Evolutionary conservation across 2,797 vertebrate genomes (phyloP).

Genomic region (Champsocephalus gunnari): DNA sequence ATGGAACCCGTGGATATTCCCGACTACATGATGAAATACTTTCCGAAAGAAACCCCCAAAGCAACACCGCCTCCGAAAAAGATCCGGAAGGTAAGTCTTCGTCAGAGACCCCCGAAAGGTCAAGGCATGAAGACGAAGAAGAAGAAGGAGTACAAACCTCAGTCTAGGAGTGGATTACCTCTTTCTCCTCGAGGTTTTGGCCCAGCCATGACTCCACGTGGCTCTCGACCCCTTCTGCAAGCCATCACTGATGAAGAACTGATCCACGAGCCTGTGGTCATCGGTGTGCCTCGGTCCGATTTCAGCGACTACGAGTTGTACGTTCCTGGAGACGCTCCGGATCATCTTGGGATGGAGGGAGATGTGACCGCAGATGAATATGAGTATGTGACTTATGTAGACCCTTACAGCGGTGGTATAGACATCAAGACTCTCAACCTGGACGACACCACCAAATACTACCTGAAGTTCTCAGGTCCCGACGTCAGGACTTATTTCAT

Average conservation of each 20-base stretch:
- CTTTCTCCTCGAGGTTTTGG: constrained; percentile 78
- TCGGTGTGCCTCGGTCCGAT: constrained; percentile 88
- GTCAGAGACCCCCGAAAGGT: constrained; percentile 71
- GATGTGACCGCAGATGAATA: constrained; percentile 77
- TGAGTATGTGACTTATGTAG: constrained; percentile 86
- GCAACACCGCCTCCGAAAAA: constrained; percentile 49
- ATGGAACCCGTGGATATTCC: constrained; percentile 67
- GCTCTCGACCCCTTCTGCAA: constrained; percentile 61
- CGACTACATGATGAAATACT: constrained; percentile 80
- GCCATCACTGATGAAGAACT: constrained; percentile 66
- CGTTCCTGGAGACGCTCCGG: constrained; percentile 65
- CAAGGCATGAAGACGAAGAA: constrained; percentile 82
- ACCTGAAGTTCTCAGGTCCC: constrained; percentile 82
- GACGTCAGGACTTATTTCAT: constrained; percentile 90
- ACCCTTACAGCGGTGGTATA: constrained; percentile 87
- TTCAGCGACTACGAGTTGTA: constrained; percentile 89
- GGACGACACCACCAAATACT: constrained; percentile 84
- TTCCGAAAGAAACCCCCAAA: constrained; percentile 47
- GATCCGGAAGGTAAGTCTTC: constrained; percentile 57
- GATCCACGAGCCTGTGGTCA: constrained; percentile 73
- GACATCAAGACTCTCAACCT: constrained; percentile 80
- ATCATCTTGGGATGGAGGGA: constrained; percentile 21
- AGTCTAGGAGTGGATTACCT: constrained; percentile 51
- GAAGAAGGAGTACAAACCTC: constrained; percentile 79
- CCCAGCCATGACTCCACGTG: constrained; percentile 63